Evolutionary conservation across 2,888 invertebrate genomes (phyloP).

Genomic region (Yponomeuta plumbellus): DNA sequence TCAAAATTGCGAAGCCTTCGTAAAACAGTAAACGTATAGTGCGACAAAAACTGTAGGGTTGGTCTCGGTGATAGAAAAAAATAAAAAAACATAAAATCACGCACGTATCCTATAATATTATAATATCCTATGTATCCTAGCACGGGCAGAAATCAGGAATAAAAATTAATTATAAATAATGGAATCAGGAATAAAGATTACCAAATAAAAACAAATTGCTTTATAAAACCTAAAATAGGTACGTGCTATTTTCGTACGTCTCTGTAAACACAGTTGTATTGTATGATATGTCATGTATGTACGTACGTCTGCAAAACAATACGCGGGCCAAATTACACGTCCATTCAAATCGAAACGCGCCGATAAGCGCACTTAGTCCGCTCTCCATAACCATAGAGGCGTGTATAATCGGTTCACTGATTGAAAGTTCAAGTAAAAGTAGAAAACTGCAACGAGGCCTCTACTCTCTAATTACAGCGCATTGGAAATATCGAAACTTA

Average conservation of each 20-base stretch:
- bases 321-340: neutral
- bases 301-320: neutral
- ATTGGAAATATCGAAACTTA: neutral
- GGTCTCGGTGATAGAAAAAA: too few species aligned
- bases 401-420: conserved; percentile 18
- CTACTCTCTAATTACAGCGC: neutral
- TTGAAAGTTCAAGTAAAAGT: conserved; percentile 62
- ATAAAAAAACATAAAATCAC: too few species aligned
- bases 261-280: neutral
- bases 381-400: conserved; percentile 20
- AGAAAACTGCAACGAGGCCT: conserved; percentile 30
- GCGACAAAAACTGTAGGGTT: too few species aligned
- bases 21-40: too few species aligned
- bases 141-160: too few species aligned
- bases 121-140: too few species aligned
- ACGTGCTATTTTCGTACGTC: neutral
- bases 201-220: too few species aligned
- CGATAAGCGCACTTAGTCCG: conserved; percentile 15
- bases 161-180: too few species aligned
- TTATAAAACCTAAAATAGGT: neutral
- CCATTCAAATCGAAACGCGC: conserved; percentile 5
- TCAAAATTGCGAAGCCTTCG: too few species aligned
- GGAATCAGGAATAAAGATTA: too few species aligned
- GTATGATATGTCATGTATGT: neutral
- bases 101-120: too few species aligned